A percentile compares a stretch with the other conserved stretches of the same genome.
These are phyloP conservation scores for Nephrotoma flavescens DNA, from an alignment of 2,888 invertebrate genomes.

Conservation along the genomic window DNA sequence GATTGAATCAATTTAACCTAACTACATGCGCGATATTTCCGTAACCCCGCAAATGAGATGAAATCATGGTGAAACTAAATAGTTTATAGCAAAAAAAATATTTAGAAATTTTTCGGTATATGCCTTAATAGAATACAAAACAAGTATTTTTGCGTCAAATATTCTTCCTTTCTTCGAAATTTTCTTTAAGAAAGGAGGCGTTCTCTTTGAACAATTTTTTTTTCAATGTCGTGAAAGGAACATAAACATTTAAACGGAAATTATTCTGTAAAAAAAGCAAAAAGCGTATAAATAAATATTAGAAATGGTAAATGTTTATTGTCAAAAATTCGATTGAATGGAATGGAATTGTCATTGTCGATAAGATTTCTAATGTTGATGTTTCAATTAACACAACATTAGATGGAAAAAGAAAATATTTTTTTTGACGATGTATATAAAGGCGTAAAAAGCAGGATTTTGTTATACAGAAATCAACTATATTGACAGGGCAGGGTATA, in stretches of 20 bases:
- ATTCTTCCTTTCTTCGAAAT: background rate
- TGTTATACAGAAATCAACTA: no score
- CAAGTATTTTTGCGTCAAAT: background rate
- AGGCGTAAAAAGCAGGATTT: background rate
- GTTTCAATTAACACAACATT: background rate
- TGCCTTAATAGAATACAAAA: background rate
- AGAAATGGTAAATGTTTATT: background rate
- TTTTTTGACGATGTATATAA: background rate
- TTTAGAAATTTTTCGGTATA: background rate
- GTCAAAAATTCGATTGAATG: background rate
- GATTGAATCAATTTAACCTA: background rate
- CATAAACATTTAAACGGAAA: background rate
- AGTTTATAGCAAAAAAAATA: no score
- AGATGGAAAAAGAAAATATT: background rate
- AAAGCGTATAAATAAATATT: background rate
- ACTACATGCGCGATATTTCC: background rate
- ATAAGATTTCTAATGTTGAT: background rate
- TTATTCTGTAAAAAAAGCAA: background rate
- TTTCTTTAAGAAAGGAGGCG: background rate
- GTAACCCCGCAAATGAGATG: background rate
- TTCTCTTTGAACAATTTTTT: background rate
- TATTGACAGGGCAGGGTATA: no score
- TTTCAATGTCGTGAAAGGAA: background rate
- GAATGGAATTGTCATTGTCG: background rate
- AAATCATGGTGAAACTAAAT: background rate